These are phyloP conservation scores for Saccostrea glomerata DNA, from an alignment of 1,140 invertebrate species.

Conservation along the genomic window DNA sequence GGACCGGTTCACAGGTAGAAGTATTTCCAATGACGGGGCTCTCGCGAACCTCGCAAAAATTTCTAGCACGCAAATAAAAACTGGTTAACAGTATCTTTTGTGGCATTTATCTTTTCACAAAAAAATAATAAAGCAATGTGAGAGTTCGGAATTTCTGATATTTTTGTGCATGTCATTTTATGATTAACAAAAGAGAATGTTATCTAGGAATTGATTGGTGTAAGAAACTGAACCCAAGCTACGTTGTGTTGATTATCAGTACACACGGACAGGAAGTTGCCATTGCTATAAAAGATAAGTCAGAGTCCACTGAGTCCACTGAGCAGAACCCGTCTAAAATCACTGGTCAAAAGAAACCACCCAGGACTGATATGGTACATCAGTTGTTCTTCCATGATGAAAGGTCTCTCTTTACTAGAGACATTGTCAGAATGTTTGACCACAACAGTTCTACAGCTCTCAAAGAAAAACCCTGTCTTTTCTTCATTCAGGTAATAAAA, in stretches of 20 bases:
- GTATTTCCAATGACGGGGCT: no score
- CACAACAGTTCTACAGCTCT: background rate
- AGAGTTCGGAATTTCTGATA: no score
- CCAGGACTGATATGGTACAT: background rate
- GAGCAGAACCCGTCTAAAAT: background rate
- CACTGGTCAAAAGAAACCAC: background rate
- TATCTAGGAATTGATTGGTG: background rate
- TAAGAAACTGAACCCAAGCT: background rate
- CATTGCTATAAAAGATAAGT: background rate
- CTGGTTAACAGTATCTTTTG: no score
- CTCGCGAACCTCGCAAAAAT: no score
- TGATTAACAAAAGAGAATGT: no score
- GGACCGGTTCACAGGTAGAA: no score
- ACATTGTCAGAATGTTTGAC: background rate
- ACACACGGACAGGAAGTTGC: background rate
- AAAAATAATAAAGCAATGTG: no score
- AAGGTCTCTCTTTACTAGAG: background rate
- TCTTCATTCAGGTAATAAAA: conserved; percentile 4
- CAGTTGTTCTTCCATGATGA: conserved; percentile 2
- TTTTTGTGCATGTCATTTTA: no score
- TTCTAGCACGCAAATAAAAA: no score
- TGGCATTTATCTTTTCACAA: no score
- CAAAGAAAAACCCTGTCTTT: background rate
- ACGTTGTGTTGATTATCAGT: background rate
- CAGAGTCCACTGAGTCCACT: no score